Evolutionary conservation across 2,113 vertebrate genomes (phyloP).

Genomic region (Caloenas nicobarica): DNA sequence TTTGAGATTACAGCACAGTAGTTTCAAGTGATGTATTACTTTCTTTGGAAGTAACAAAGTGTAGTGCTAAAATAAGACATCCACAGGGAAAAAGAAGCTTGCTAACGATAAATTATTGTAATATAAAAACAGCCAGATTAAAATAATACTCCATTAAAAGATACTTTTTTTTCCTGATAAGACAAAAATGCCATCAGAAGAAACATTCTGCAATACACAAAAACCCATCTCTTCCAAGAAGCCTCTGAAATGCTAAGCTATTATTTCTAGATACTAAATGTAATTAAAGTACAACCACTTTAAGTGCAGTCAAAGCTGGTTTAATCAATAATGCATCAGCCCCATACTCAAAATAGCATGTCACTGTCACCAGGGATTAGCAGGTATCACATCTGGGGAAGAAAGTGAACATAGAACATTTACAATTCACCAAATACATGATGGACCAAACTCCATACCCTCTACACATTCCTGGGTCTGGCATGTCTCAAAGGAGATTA

Average conservation of each 20-base stretch:
- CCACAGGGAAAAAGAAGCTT: not conserved
- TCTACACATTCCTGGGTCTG: not conserved
- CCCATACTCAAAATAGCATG: slow-evolving; percentile 39
- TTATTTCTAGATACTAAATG: slow-evolving; percentile 11
- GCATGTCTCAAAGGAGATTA: not conserved
- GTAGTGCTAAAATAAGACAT: not conserved
- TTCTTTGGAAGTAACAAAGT: not conserved
- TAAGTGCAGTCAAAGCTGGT: not conserved
- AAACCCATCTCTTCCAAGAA: not conserved
- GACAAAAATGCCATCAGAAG: not conserved
- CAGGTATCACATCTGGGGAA: not conserved
- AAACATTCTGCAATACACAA: not conserved
- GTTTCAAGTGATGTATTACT: not conserved
- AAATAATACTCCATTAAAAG: not conserved
- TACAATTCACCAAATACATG: not conserved
- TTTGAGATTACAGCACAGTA: not conserved
- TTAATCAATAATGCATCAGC: slow-evolving; percentile 58
- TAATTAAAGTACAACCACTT: slow-evolving; percentile 33
- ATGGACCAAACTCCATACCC: not conserved
- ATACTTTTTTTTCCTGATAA: not conserved
- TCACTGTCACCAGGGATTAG: slow-evolving; percentile 10
- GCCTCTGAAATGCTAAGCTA: slow-evolving; percentile 2
- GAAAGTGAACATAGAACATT: not conserved
- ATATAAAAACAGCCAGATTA: not conserved
- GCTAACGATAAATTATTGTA: slow-evolving; percentile 2